Base-by-base conservation (phyloP, 2,113 vertebrate species). In the Hyperoodon ampullatus region DNA sequence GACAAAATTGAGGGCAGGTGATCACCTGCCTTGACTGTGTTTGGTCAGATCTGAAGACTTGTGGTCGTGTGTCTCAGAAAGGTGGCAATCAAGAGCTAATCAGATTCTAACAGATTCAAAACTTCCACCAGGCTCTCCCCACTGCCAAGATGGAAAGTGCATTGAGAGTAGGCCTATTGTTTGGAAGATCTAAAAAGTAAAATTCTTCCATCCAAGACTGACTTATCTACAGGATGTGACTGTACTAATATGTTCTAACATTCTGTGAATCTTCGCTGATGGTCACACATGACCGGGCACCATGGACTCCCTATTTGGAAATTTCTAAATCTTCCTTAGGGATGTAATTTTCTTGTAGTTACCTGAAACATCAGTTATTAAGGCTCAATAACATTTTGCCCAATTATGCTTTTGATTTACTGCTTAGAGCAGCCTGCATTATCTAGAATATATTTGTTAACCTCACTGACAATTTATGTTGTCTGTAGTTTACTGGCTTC, bases 381-480 rank as follows among this genome's bases (percentile, higher is more conserved):
- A 89, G 72, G 92, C 5, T 85, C 78, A 33, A 66, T 93, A 65
- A 94, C 96, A 84, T 75, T n/a, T 66, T 70, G 87, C 5, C 60
- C 21, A 95, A 0, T 55, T 88, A 30, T 10, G 28, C 70, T 91
- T 96, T 74, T 93, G 94, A 55, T 92, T 94, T 96, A 81, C 72
- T 71, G 1, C n/a, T 60, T 85, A n/a, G 66, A 35, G 33, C 11
- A 39, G 86, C 14, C 58, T 50, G 26, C 19, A 28, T 77, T 53
- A 72, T 18, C 5, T 74, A 87, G 24, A 14, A 65, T 81, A 83
- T 35, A 2, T 13, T 66, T 42, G 68, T 85, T 58, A 24, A 8
- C 24, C 18, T 70, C 70, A 1, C 14, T 19, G 78, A 35, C 66
- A 30, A 26, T 81, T 84, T 68, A 39, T 13, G 9, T 7, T 10